These are phyloP conservation scores for Anniella stebbinsi DNA, from an alignment of 2,797 vertebrate genomes.

Conservation along the genomic window DNA sequence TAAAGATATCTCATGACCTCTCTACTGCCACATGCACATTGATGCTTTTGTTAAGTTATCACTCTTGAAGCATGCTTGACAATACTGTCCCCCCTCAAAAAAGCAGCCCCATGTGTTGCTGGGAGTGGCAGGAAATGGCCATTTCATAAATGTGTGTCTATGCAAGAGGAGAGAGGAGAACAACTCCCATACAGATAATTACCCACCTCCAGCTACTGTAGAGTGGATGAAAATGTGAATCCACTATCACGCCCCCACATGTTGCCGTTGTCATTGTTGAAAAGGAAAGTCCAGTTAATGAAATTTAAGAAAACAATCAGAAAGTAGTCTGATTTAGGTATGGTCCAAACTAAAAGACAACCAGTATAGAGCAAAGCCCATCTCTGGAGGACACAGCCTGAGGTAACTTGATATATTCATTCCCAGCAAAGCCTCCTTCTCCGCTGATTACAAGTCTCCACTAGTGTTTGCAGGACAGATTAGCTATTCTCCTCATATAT, in stretches of 20 bases:
- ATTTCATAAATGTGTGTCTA: not conserved
- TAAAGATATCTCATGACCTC: not conserved
- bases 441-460: conserved; percentile 73
- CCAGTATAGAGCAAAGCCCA: conserved; percentile 54
- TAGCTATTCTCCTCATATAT: conserved; percentile 77
- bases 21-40: not conserved
- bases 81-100: not conserved
- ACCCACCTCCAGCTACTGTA: not conserved
- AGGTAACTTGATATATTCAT: conserved; percentile 79
- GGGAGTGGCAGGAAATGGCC: conserved; percentile 18
- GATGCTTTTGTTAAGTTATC: not conserved
- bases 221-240: not conserved
- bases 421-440: conserved; percentile 64
- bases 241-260: not conserved
- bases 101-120: not conserved
- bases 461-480: conserved; percentile 82
- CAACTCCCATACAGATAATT: not conserved
- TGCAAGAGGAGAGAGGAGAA: not conserved
- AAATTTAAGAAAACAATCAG: conserved; percentile 37
- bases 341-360: conserved; percentile 33
- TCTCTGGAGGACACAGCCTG: conserved; percentile 71
- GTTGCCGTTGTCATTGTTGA: not conserved
- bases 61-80: not conserved
- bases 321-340: conserved; percentile 58
- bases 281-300: conserved; percentile 39